Evolutionary conservation across 1,140 invertebrate genomes (phyloP).

Genomic region (Drosophila mayri): DNA sequence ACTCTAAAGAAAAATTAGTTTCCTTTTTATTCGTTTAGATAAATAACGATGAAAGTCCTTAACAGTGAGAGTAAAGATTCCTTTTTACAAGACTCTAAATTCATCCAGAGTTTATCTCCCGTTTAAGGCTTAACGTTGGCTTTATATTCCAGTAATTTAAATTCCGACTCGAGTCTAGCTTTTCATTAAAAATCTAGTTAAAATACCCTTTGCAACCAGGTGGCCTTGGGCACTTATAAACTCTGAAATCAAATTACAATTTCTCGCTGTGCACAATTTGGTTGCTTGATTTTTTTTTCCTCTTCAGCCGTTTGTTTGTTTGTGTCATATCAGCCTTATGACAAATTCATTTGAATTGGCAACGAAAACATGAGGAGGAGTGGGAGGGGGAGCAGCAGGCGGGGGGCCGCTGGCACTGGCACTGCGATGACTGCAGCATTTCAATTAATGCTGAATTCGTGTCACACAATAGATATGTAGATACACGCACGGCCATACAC

Average conservation of each 20-base stretch:
- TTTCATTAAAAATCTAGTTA: not conserved
- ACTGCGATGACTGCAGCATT: conserved; percentile 78
- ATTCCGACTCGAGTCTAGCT: not conserved
- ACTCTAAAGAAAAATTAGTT: not conserved
- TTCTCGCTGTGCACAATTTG: conserved; percentile 13
- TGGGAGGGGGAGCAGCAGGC: not conserved
- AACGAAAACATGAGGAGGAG: conserved; percentile 47
- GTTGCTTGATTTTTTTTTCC: not conserved
- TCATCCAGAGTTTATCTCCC: not conserved
- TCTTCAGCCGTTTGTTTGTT: conserved; percentile 29
- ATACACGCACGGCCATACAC: conserved; percentile 17
- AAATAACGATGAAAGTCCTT: not conserved
- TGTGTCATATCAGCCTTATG: conserved; percentile 60
- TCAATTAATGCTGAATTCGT: conserved; percentile 76
- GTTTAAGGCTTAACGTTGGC: not conserved
- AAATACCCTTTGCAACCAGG: no score
- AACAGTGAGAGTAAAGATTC: not conserved
- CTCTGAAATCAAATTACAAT: not conserved
- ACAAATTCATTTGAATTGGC: conserved; percentile 80
- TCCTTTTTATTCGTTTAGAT: no score
- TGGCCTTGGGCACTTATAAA: not conserved
- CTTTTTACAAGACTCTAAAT: not conserved
- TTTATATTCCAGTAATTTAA: not conserved
- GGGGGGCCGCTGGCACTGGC: conserved; percentile 23
- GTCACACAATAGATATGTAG: conserved; percentile 52